Percentiles rank a stretch among this genome's conserved stretches.
Conservation (phyloP, 2,888 invertebrate species). For the Malthinus seriepunctatus region DNA sequence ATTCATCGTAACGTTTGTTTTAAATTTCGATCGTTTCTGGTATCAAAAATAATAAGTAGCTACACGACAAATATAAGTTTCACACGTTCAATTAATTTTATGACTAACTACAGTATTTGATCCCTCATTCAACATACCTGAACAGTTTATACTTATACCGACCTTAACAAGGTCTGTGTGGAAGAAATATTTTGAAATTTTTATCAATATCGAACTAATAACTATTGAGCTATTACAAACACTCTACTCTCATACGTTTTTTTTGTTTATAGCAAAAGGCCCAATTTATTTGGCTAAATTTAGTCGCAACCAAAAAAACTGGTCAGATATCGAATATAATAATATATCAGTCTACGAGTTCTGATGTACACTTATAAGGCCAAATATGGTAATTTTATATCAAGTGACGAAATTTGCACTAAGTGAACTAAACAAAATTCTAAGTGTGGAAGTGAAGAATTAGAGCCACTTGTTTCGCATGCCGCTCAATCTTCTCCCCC, state of each 20-base stretch:
- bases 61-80: background rate
- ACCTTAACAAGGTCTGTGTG: constrained; percentile 39
- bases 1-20: too few relatives aligned
- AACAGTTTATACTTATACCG: constrained; percentile 49
- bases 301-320: constrained; percentile 39
- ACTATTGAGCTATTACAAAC: constrained; percentile 39
- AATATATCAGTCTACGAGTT: constrained; percentile 47
- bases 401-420: constrained; percentile 38
- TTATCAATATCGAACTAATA: constrained; percentile 24
- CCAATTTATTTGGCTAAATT: constrained; percentile 25
- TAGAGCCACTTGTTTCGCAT: constrained; percentile 75
- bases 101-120: constrained; percentile 51
- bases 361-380: constrained; percentile 51
- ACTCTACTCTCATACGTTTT: constrained; percentile 8
- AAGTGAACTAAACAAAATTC: constrained; percentile 24
- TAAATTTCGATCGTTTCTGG: background rate
- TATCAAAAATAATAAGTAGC: background rate
- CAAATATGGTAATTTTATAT: constrained; percentile 45
- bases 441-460: constrained; percentile 57
- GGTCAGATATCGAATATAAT: constrained; percentile 38
- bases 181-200: constrained; percentile 41
- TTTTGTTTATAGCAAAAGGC: constrained; percentile 27
- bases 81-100: constrained; percentile 14
- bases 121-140: constrained; percentile 55
- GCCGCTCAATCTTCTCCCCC: constrained; percentile 85